Conservation (phyloP, 2,797 vertebrate species). For the Lutjanus campechanus region DNA sequence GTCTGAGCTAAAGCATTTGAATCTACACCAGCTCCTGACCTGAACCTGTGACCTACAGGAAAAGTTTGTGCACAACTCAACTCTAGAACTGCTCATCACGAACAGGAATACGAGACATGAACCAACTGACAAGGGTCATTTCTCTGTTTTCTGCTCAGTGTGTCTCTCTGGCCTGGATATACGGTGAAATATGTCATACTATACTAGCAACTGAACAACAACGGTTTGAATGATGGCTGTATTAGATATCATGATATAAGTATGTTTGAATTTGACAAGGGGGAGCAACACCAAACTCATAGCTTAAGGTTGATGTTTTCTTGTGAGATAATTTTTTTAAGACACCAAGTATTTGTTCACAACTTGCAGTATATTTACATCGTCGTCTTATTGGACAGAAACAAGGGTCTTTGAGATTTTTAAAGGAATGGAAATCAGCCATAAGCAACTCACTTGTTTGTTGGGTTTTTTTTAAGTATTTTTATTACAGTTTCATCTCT, state of each 20-base stretch:
- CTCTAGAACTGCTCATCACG: no score
- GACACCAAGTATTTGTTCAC: slow-evolving; percentile 40
- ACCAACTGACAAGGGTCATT: not conserved
- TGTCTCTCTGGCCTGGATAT: not conserved
- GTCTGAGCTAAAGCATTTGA: slow-evolving; percentile 1
- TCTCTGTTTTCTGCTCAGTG: not conserved
- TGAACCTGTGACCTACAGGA: slow-evolving; percentile 11
- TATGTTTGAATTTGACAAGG: not conserved
- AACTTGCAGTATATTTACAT: slow-evolving; percentile 44
- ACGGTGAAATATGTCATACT: not conserved
- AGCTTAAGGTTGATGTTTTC: slow-evolving; percentile 15
- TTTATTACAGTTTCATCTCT: slow-evolving; percentile 51
- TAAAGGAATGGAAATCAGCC: slow-evolving; percentile 71
- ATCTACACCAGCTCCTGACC: not conserved
- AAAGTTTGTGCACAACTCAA: not conserved
- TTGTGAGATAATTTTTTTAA: slow-evolving; percentile 25
- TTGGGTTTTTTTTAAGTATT: slow-evolving; percentile 49
- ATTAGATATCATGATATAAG: not conserved
- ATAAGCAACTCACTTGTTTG: slow-evolving; percentile 59
- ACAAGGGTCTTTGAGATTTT: slow-evolving; percentile 22
- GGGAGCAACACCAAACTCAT: not conserved
- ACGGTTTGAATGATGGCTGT: not conserved
- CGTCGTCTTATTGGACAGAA: slow-evolving; percentile 29
- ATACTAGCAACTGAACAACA: not conserved
- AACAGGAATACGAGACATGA: slow-evolving; percentile 10